Evolutionary conservation across 2,888 invertebrate species (phyloP).

Genomic region (Polietes domitor): DNA sequence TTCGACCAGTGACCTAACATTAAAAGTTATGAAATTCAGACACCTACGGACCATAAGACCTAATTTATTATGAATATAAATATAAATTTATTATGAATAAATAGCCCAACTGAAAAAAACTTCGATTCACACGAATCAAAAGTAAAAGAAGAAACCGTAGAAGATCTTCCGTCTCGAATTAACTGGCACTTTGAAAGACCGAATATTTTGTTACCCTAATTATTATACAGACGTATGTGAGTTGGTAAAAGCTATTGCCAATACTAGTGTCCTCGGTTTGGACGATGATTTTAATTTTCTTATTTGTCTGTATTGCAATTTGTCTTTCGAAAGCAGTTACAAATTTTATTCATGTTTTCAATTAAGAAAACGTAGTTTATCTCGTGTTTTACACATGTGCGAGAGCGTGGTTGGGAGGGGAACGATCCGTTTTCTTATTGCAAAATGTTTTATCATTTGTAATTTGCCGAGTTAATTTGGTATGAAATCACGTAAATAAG

Average conservation of each 20-base stretch:
- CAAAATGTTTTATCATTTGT: conserved; percentile 68
- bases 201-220: too few relatives aligned
- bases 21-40: too few relatives aligned
- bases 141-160: too few relatives aligned
- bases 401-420: not conserved
- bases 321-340: conserved; percentile 38
- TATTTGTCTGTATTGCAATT: conserved; percentile 22
- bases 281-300: conserved; percentile 25
- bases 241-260: not conserved
- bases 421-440: conserved; percentile 42
- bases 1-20: too few relatives aligned
- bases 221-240: not conserved
- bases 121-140: too few relatives aligned
- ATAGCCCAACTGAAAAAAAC: too few relatives aligned
- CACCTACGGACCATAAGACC: too few relatives aligned
- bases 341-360: conserved; percentile 57
- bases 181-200: too few relatives aligned
- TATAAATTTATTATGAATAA: too few relatives aligned
- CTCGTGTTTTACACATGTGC: conserved; percentile 41
- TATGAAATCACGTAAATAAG: conserved; percentile 79
- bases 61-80: too few relatives aligned
- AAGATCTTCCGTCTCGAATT: too few relatives aligned
- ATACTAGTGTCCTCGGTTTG: not conserved
- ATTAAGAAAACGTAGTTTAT: conserved; percentile 53
- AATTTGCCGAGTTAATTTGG: conserved; percentile 79